These are phyloP conservation scores for Alloscopus bannaensis DNA, from an alignment of 2,888 invertebrate species.

Conservation along the genomic window DNA sequence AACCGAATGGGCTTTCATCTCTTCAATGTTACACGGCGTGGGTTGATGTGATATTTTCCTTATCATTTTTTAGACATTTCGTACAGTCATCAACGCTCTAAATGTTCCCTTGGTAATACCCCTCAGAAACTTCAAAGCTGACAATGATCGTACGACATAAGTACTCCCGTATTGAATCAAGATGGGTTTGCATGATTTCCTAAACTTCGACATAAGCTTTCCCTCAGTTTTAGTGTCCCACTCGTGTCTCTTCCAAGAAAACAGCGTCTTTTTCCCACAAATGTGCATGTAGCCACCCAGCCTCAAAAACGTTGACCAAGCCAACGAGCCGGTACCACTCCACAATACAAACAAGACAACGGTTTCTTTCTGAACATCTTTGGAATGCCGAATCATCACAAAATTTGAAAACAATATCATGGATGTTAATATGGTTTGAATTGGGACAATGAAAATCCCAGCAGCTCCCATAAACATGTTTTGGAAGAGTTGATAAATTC, in stretches of 20 bases:
- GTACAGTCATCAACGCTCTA: slow-evolving; percentile 5
- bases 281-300: slow-evolving; percentile 15
- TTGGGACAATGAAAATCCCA: slow-evolving; percentile 11
- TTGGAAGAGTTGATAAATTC: slow-evolving; percentile 22
- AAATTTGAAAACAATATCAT: neutral
- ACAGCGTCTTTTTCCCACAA: slow-evolving; percentile 1
- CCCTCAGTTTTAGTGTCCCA: neutral
- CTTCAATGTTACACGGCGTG: too few relatives aligned
- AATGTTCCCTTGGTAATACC: slow-evolving; percentile 13
- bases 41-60: too few relatives aligned
- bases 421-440: slow-evolving; percentile 1
- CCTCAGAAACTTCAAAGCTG: slow-evolving; percentile 16
- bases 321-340: neutral
- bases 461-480: neutral
- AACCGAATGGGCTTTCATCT: too few relatives aligned
- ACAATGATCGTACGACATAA: slow-evolving; percentile 6
- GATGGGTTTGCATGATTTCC: slow-evolving; percentile 15
- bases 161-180: slow-evolving; percentile 5
- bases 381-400: neutral
- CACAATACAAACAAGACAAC: neutral
- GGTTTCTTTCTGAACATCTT: neutral
- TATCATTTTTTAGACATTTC: too few relatives aligned
- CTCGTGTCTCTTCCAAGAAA: slow-evolving; percentile 16
- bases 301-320: neutral
- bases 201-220: slow-evolving; percentile 23